Evolutionary conservation across 2,113 vertebrate species (phyloP).

Genomic region (Rana temporaria): DNA sequence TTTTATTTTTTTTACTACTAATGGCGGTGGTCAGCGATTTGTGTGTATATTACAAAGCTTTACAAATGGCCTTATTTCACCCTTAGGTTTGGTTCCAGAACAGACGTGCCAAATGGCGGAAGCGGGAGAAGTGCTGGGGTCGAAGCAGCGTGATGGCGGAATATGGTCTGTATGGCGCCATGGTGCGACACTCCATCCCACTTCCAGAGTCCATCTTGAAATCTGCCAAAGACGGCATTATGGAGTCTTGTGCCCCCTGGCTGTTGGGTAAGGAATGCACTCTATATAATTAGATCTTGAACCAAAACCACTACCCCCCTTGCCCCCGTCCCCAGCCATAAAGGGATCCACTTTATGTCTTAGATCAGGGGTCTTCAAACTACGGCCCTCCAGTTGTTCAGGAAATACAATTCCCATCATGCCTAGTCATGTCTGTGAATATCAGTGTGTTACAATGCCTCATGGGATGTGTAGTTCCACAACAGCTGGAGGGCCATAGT

Average conservation of each 20-base stretch:
- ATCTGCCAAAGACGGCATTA: slow-evolving; percentile 98
- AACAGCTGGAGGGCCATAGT: too few species aligned
- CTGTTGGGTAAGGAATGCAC: slow-evolving; percentile 86
- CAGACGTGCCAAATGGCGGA: slow-evolving; percentile 97
- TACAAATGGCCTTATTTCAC: background rate
- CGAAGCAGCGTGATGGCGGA: slow-evolving; percentile 98
- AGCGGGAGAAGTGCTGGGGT: slow-evolving; percentile 98
- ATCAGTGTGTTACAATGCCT: too few species aligned
- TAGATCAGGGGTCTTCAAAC: too few species aligned
- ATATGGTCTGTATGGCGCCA: slow-evolving; percentile 95
- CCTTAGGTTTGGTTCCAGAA: slow-evolving; percentile 98
- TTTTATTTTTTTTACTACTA: too few species aligned
- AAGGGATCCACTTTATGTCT: too few species aligned
- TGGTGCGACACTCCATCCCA: slow-evolving; percentile 98
- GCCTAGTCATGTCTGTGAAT: too few species aligned
- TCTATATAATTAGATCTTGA: background rate
- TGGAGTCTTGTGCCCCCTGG: slow-evolving; percentile 99
- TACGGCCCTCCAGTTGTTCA: too few species aligned
- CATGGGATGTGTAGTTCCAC: too few species aligned
- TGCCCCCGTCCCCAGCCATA: background rate
- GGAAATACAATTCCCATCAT: too few species aligned
- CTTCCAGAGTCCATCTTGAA: slow-evolving; percentile 98
- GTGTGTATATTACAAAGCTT: too few species aligned
- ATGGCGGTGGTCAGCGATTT: too few species aligned
- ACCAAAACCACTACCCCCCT: background rate